A percentile compares a stretch with the other conserved stretches of the same genome.
Evolutionary conservation across 1,140 invertebrate species (phyloP).

Genomic region (Marisa cornuarietis): DNA sequence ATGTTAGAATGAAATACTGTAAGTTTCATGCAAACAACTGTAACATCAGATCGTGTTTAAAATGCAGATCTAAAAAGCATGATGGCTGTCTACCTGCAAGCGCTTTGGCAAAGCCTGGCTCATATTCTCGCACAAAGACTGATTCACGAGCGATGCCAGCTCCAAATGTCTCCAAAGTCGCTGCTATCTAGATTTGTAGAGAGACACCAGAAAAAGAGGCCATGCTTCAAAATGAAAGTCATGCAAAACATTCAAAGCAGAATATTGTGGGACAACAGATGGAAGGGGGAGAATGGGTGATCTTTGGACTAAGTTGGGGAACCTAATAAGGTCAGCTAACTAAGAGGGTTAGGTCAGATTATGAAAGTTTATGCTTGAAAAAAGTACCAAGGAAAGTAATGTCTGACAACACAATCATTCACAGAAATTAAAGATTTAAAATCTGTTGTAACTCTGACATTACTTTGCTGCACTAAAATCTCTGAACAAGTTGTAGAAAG

Average conservation of each 20-base stretch:
- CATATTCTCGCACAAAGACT: constrained; percentile 83
- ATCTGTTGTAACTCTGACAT: too few relatives aligned
- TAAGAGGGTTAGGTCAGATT: not conserved
- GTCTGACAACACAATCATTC: too few relatives aligned
- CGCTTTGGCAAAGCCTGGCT: constrained; percentile 77
- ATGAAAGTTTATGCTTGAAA: not conserved
- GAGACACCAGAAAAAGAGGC: constrained; percentile 8
- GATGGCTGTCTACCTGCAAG: constrained; percentile 12
- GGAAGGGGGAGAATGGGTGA: not conserved
- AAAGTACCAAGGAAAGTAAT: not conserved
- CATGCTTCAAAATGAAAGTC: constrained; percentile 8
- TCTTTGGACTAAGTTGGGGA: not conserved
- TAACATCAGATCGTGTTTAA: not conserved
- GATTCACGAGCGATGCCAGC: constrained; percentile 75
- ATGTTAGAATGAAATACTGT: too few relatives aligned
- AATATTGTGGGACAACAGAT: not conserved
- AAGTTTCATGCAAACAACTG: too few relatives aligned
- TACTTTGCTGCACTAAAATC: too few relatives aligned
- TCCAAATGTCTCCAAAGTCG: constrained; percentile 92
- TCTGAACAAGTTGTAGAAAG: too few relatives aligned
- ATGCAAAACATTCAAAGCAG: constrained; percentile 25
- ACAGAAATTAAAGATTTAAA: too few relatives aligned
- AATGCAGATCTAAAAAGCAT: too few relatives aligned
- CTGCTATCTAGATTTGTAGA: constrained; percentile 74
- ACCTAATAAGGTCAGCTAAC: not conserved